A percentile compares a stretch with the other conserved stretches of the same genome.
phyloP scores from a whole-genome alignment of 2,113 vertebrate species.

The Oxygymnocypris stewartii region DNA sequence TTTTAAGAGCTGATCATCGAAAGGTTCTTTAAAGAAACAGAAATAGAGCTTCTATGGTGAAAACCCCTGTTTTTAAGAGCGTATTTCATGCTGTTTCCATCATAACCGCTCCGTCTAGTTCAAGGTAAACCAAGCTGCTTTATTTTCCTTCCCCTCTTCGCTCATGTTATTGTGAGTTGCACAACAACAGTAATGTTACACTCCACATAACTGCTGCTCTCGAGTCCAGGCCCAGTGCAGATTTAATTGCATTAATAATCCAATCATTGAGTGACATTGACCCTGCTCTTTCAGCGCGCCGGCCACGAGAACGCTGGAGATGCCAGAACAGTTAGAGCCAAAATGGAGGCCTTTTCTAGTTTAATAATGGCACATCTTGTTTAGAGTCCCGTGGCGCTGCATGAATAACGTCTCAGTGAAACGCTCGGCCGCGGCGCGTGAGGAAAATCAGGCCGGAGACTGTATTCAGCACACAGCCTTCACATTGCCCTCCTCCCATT shows the following conservation, averaged over 20 bases:
- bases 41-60: background rate
- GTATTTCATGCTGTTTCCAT: background rate
- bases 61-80: background rate
- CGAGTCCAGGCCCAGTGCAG: background rate
- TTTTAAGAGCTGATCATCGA: background rate
- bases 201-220: slow-evolving; percentile 5
- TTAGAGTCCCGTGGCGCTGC: slow-evolving; percentile 16
- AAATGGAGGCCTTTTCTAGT: slow-evolving; percentile 46
- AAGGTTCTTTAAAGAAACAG: background rate
- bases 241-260: slow-evolving; percentile 56
- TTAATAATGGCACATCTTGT: slow-evolving; percentile 40
- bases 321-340: slow-evolving; percentile 19
- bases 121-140: background rate
- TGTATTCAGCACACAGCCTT: background rate
- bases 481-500: background rate
- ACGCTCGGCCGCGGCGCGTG: background rate
- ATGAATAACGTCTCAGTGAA: slow-evolving; percentile 35
- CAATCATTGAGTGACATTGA: slow-evolving; percentile 49
- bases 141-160: background rate
- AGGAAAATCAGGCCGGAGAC: background rate
- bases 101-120: background rate
- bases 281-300: slow-evolving; percentile 32
- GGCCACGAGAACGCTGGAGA: background rate
- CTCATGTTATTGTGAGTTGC: background rate
- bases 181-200: background rate